phyloP scores from a whole-genome alignment of 2,888 invertebrate genomes.

The Harpalus rubripes region DNA sequence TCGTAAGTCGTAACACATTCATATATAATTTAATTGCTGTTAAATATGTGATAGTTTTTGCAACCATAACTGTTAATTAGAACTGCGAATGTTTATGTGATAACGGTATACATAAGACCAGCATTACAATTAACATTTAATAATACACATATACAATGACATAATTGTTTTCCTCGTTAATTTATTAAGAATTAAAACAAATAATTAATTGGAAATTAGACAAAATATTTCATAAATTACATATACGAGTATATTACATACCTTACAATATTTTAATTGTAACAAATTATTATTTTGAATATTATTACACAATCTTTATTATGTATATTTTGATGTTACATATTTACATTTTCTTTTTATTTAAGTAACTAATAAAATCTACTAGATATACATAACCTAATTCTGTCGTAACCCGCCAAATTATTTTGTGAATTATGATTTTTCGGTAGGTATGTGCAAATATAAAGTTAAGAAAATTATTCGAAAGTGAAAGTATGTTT shows the following conservation, averaged over 20 bases:
- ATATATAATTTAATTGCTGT: not conserved
- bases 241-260: not conserved
- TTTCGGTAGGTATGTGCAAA: slow-evolving; percentile 19
- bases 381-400: slow-evolving; percentile 8
- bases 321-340: slow-evolving; percentile 7
- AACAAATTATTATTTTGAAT: not conserved
- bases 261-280: not conserved
- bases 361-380: not conserved
- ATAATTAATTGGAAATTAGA: no score
- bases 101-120: not conserved
- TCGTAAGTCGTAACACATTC: not conserved
- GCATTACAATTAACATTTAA: not conserved
- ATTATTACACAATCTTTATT: no score
- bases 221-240: not conserved
- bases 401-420: slow-evolving; percentile 5
- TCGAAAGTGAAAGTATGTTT: slow-evolving; percentile 25
- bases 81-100: not conserved
- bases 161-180: no score
- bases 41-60: slow-evolving; percentile 7
- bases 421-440: slow-evolving; percentile 18
- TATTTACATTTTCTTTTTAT: not conserved
- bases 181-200: no score
- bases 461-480: not conserved
- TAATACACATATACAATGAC: not conserved
- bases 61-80: not conserved